These are phyloP conservation scores for Spongilla lacustris DNA, from an alignment of 37 sponge, comb jelly and placozoan genomes.

Conservation along the genomic window DNA sequence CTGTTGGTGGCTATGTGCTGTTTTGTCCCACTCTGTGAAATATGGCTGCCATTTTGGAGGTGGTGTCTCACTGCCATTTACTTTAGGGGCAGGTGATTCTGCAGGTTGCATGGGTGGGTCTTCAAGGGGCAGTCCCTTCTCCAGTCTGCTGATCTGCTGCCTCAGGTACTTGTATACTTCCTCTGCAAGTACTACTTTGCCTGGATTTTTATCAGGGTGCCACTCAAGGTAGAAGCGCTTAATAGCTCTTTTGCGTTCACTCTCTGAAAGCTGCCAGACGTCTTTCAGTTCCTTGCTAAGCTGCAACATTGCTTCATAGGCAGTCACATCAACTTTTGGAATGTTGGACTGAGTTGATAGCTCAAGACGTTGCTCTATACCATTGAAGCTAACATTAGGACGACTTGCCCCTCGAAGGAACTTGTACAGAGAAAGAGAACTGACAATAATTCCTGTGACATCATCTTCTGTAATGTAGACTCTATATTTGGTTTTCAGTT, in stretches of 20 bases:
- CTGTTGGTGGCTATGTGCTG: background rate
- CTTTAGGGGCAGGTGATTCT: background rate
- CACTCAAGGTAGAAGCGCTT: conserved; percentile 26
- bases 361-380: background rate
- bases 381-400: background rate
- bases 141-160: conserved; percentile 4
- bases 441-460: background rate
- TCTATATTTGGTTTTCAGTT: background rate
- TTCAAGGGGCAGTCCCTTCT: conserved; percentile 11
- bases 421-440: conserved; percentile 7
- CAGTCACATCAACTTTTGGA: background rate
- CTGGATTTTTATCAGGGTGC: conserved; percentile 40
- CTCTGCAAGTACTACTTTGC: background rate
- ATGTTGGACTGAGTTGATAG: background rate
- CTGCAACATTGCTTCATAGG: background rate
- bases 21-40: background rate
- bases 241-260: conserved; percentile 28
- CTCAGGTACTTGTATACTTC: conserved; percentile 20
- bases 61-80: background rate
- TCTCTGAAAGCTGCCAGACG: conserved; percentile 25
- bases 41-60: background rate
- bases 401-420: background rate
- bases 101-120: conserved; percentile 2
- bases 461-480: conserved; percentile 4
- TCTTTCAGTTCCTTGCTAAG: background rate